Evolutionary conservation across 2,113 vertebrate genomes (phyloP).

Genomic region (Pseudorasbora parva): DNA sequence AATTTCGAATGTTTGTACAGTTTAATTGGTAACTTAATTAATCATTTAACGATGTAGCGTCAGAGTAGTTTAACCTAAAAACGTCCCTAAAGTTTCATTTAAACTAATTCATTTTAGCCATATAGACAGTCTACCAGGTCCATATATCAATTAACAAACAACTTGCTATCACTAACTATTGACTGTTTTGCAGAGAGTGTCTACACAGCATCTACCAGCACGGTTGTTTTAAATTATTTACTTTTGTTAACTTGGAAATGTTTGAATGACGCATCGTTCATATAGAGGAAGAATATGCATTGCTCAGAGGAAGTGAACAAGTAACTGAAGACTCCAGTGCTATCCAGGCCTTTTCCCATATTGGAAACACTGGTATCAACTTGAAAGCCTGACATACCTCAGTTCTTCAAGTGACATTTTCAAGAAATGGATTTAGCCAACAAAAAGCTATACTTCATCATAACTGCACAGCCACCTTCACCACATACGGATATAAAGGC

Average conservation of each 20-base stretch:
- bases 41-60: neutral
- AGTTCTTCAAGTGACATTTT: slow-evolving; percentile 15
- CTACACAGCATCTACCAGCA: neutral
- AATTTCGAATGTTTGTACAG: neutral
- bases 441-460: slow-evolving; percentile 74
- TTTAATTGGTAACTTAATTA: neutral
- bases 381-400: neutral
- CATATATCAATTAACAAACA: neutral
- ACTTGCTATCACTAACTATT: neutral
- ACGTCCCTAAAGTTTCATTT: neutral
- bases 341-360: neutral
- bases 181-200: neutral
- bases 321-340: neutral
- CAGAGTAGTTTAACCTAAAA: neutral
- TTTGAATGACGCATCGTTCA: neutral
- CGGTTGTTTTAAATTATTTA: neutral
- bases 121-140: neutral
- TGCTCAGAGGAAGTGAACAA: neutral
- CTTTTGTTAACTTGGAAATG: neutral
- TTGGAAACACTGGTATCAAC: neutral
- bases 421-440: slow-evolving; percentile 2
- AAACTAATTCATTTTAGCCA: no score
- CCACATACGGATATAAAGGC: neutral
- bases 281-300: neutral
- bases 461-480: slow-evolving; percentile 55